Evolutionary conservation across 92 coral and sea anemone genomes (phyloP), one percentile per base, ranked within the genome.

Genomic region (Blastomussa wellsi): DNA sequence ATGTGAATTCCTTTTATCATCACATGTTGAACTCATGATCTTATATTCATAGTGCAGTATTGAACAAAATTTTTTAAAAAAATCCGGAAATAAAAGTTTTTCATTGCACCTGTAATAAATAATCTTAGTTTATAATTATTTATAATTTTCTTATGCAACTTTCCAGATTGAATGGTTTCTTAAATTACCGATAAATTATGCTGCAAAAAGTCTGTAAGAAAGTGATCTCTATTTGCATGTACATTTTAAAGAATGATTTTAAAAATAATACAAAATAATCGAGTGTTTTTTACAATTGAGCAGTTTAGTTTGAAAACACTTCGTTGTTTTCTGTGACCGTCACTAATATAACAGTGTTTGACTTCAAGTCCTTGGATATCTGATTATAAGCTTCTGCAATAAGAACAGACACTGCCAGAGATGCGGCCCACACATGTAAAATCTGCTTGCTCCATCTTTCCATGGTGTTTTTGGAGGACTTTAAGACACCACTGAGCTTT

Each of bases 401-500:
- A 19, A 79, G 78, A 38, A 79, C 86, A 9, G 92, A 94, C 8
- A 75, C 95, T 1, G 77, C 73, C 17, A 69, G 41, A 55, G 95
- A 87, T 0, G 89, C 74, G 2, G 93, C 95, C 98, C 98, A 94
- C 37, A 94, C 85, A 62, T 94, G 98, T 66, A 94, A 87, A 74
- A 94, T 91, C 53, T 94, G 98, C 78, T 94, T 94, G 53, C 83
- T 86, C 98, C 98, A 94, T 53, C 82, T 67, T 16, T 94, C 98
- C 66, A 94, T 90, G 29, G 92, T 92, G 74, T 94, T 94, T 72
- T 90, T 91, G 5, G 93, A 59, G 24, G 98, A 92, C 36, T 7
- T 80, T 60, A 87, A 60, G 17, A 94, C 93, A 53, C 98, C 98
- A 33, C 52, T 88, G 1, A 94, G 82, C 84, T 94, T 94, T 64